Percentiles rank a stretch among this genome's conserved stretches.
Evolutionary conservation across 2,113 vertebrate genomes (phyloP).

Genomic region (Heteronetta atricapilla): DNA sequence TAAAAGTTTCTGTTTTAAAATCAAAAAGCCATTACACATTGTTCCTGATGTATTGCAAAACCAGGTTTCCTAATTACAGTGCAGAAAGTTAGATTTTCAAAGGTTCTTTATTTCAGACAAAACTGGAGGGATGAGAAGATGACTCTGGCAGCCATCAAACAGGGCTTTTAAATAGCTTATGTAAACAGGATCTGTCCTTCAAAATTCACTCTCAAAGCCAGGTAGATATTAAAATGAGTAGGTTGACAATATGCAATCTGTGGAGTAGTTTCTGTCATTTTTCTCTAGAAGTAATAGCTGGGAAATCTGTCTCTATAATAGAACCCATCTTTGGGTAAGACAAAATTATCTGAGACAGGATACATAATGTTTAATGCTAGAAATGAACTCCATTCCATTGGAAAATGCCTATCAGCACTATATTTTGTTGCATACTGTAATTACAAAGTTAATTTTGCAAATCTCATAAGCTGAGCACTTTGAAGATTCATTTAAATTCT

Average conservation of each 20-base stretch:
- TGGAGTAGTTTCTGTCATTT: not conserved
- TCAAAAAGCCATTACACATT: not conserved
- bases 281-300: not conserved
- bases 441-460: conserved; percentile 76
- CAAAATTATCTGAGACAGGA: conserved; percentile 25
- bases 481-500: conserved; percentile 68
- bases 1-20: not conserved
- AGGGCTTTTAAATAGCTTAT: not conserved
- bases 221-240: conserved; percentile 3
- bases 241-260: not conserved
- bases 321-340: not conserved
- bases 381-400: conserved; percentile 39
- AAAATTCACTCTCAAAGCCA: not conserved
- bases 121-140: not conserved
- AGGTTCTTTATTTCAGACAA: not conserved
- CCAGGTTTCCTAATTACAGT: not conserved
- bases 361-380: conserved; percentile 11
- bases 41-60: not conserved
- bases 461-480: conserved; percentile 68
- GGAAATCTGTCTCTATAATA: conserved; percentile 2
- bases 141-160: not conserved
- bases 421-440: conserved; percentile 66
- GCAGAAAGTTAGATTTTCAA: not conserved
- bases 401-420: conserved; percentile 58
- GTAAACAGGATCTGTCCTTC: conserved; percentile 28